Conservation (phyloP, 2,888 invertebrate species). For the Glomeris marginata region DNA sequence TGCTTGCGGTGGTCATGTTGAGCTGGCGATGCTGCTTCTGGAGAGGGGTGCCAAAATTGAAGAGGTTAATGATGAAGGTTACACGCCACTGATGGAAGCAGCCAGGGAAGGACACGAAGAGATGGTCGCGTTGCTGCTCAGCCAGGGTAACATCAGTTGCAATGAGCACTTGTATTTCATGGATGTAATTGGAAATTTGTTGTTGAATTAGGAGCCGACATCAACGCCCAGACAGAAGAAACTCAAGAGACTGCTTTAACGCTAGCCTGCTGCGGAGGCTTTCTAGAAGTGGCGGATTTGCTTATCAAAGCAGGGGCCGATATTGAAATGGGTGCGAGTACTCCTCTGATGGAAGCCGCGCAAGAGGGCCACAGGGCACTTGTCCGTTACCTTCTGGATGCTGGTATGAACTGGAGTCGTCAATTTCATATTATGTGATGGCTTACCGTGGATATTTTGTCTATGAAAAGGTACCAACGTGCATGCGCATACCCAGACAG, state of each 20-base stretch:
- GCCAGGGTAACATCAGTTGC: slow-evolving; percentile 45
- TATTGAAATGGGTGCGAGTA: slow-evolving; percentile 84
- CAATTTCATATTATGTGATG: not conserved
- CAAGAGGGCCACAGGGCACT: slow-evolving; percentile 95
- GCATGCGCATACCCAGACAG: slow-evolving; percentile 85
- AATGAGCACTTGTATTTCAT: not conserved
- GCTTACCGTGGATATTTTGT: not conserved
- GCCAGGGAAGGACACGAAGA: slow-evolving; percentile 97
- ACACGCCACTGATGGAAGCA: slow-evolving; percentile 98
- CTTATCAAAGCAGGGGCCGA: slow-evolving; percentile 90
- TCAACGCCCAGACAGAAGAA: slow-evolving; percentile 97
- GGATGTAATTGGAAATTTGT: not conserved
- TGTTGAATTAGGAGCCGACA: slow-evolving; percentile 53
- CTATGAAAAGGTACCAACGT: slow-evolving; percentile 53
- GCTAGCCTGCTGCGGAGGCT: slow-evolving; percentile 86
- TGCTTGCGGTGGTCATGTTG: slow-evolving; percentile 97
- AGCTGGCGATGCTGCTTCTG: slow-evolving; percentile 84
- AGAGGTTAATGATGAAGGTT: slow-evolving; percentile 98
- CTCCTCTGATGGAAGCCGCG: slow-evolving; percentile 96
- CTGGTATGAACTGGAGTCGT: slow-evolving; percentile 31
- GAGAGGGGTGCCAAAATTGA: slow-evolving; percentile 97
- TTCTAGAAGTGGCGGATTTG: slow-evolving; percentile 87
- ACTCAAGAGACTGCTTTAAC: slow-evolving; percentile 94
- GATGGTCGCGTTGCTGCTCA: slow-evolving; percentile 86
- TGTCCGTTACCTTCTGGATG: slow-evolving; percentile 69